phyloP scores from a whole-genome alignment of 1,140 invertebrate species.

The Diachasmimorpha longicaudata region DNA sequence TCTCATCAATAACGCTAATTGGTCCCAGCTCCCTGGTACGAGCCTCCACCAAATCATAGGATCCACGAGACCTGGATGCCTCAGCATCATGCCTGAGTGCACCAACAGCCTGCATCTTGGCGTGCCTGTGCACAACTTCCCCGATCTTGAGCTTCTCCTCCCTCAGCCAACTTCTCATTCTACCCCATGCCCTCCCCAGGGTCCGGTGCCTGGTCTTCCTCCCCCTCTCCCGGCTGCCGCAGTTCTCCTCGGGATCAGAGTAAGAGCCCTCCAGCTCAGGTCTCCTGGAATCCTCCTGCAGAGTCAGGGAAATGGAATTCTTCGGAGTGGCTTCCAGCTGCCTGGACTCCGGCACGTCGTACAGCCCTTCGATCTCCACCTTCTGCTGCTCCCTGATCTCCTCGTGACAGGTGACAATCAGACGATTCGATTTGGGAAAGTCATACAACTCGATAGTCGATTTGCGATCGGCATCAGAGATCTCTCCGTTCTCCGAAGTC shows the following conservation, averaged over 20 bases:
- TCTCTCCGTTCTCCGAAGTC: background rate
- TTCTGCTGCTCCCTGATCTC: background rate
- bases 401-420: background rate
- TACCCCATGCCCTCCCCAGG: constrained; percentile 61
- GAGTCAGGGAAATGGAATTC: background rate
- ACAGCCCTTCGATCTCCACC: background rate
- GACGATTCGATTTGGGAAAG: background rate
- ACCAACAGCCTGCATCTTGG: constrained; percentile 59
- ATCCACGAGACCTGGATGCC: constrained; percentile 33
- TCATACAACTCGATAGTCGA: background rate
- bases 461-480: background rate
- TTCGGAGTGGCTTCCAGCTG: background rate
- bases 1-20: constrained; percentile 48
- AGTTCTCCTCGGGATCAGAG: constrained; percentile 40
- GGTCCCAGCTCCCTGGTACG: constrained; percentile 35
- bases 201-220: constrained; percentile 51
- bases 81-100: constrained; percentile 13
- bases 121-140: constrained; percentile 62
- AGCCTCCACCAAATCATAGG: constrained; percentile 51
- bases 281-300: background rate
- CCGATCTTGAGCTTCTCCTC: constrained; percentile 60
- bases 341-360: background rate
- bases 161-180: constrained; percentile 63
- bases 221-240: background rate
- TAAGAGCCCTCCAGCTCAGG: constrained; percentile 26